Evolutionary conservation across 2,113 vertebrate species (phyloP).

Genomic region (Dasyprocta punctata): DNA sequence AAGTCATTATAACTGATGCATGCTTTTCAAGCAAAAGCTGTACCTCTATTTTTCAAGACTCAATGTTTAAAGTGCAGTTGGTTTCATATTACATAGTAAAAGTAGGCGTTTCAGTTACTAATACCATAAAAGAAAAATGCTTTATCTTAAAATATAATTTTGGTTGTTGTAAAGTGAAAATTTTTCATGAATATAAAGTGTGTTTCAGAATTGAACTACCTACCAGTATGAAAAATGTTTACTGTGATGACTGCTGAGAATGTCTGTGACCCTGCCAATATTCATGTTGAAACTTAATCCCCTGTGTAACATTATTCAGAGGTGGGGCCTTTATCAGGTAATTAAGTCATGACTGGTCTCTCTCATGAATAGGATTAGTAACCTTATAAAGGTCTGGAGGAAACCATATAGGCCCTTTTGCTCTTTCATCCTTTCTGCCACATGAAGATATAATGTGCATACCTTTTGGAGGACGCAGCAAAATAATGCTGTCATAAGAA

Average conservation of each 20-base stretch:
- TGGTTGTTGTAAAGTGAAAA: background rate
- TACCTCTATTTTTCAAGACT: background rate
- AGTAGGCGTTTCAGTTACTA: background rate
- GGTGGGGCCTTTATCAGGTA: no score
- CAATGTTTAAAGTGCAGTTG: background rate
- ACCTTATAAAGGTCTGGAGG: background rate
- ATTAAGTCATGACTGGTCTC: background rate
- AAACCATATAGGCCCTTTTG: background rate
- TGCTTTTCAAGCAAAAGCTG: background rate
- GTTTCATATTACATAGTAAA: background rate
- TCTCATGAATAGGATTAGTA: background rate
- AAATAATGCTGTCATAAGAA: background rate
- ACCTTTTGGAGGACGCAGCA: background rate
- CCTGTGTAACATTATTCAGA: background rate
- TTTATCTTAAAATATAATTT: conserved; percentile 26
- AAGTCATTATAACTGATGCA: background rate
- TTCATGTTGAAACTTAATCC: background rate
- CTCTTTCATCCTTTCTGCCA: background rate
- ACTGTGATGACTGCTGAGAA: background rate
- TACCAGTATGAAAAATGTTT: background rate
- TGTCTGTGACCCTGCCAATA: background rate
- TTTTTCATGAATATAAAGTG: background rate
- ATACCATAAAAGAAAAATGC: background rate
- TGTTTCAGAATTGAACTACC: background rate
- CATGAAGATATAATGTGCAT: background rate